Base-by-base conservation (phyloP, 2,113 vertebrate species). In the Callaeas wilsoni region DNA sequence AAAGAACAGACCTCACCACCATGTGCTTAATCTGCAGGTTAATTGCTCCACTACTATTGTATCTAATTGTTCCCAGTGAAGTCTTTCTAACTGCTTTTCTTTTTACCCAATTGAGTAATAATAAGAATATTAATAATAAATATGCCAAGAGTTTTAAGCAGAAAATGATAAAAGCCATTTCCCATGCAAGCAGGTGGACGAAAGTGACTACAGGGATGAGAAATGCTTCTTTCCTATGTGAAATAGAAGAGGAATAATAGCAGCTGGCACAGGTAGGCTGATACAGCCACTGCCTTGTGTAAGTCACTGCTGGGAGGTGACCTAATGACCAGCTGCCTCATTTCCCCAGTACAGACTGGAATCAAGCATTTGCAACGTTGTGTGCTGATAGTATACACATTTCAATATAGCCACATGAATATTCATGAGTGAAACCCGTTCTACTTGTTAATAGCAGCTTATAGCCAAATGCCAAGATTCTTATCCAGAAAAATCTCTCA, bases 401-500 rank as follows among this genome's bases (percentile, higher is more conserved):
- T 90, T 95, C 90, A 93, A 60, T 90, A 94, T 87, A 96, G 73
- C 41, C 53, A 27, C 83, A 96, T 96, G 73, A 91, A 95, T 97
- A 97, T 96, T 96, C 79, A 97, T 94, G 88, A 96, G 88, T 68
- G 76, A 78, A 94, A 95, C 81, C 44, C 1, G 2, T 44, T 92
- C 83, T 90, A n/a, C 44, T 91, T 82, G 87, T 94, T 96, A 94
- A 95, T 93, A 95, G 92, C 83, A 88, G 83, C 83, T 93, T 94
- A 90, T 95, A 95, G 90, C 83, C 90, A 93, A 93, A 94, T 94
- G 90, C 68, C 90, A 95, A 90, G 77, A 86, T 84, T 70, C 76
- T 56, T 90, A 94, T 92, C 83, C 88, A 97, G 92, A 90, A 96
- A 97, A 96, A 94, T 93, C 93, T 90, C 80, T 90, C 85, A 75